Conservation (phyloP, 2,888 invertebrate species). For the Podotricha telesiphe region DNA sequence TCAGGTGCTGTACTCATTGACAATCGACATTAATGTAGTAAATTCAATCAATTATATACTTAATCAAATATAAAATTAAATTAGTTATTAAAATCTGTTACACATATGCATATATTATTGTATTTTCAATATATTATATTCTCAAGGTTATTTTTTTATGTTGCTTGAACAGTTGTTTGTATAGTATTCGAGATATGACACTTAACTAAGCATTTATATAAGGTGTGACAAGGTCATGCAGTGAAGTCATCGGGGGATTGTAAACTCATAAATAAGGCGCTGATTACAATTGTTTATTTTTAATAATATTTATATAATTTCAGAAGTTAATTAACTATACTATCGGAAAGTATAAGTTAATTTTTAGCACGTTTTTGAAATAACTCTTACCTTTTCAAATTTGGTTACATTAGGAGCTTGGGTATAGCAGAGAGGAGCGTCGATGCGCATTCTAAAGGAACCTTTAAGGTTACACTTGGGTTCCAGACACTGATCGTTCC, state of each 20-base stretch:
- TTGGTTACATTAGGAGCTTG: too few species aligned
- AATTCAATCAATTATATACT: too few species aligned
- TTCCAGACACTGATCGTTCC: too few species aligned
- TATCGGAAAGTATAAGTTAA: too few species aligned
- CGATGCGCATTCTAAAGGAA: too few species aligned
- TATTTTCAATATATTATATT: neutral
- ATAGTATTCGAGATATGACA: conserved; percentile 17
- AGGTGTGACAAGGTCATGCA: conserved; percentile 66
- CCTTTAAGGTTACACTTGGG: too few species aligned
- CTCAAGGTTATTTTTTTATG: conserved; percentile 12
- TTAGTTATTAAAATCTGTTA: neutral
- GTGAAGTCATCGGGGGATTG: conserved; percentile 43
- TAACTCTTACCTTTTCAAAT: too few species aligned
- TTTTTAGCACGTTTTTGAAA: too few species aligned
- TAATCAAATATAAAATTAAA: too few species aligned
- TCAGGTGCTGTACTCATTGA: too few species aligned
- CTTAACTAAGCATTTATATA: conserved; percentile 35
- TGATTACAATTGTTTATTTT: conserved; percentile 24
- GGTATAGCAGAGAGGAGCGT: too few species aligned
- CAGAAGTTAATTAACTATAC: neutral
- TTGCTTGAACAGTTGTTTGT: conserved; percentile 23
- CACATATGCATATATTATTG: neutral
- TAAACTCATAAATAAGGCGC: conserved; percentile 30
- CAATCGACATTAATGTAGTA: too few species aligned
- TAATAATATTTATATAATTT: conserved; percentile 11